Conservation (phyloP, 1,140 invertebrate genomes). For the Cherax destructor region DNA sequence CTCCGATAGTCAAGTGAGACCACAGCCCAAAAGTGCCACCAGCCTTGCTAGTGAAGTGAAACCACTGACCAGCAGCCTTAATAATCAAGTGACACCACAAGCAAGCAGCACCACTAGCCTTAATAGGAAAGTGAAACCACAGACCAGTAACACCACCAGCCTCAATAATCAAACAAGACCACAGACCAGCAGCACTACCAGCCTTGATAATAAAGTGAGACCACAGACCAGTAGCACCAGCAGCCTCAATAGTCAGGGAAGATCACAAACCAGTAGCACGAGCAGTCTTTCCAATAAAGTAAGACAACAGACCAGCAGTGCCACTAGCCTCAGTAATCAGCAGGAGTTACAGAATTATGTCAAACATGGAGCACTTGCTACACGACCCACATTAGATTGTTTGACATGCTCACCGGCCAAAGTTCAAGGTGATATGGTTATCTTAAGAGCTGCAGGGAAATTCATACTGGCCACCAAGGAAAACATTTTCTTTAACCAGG, state of each 20-base stretch:
- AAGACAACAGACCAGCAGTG: background rate
- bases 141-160: background rate
- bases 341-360: no score
- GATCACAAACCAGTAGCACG: background rate
- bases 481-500: background rate
- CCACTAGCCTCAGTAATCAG: no score
- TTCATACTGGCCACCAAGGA: background rate
- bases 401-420: background rate
- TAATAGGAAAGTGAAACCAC: background rate
- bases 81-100: background rate
- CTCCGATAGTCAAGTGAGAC: background rate
- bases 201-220: background rate
- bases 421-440: background rate
- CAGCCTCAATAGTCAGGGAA: background rate
- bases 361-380: no score
- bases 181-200: background rate
- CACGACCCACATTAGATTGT: background rate
- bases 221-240: background rate
- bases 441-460: background rate
- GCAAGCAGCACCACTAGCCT: background rate
- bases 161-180: background rate
- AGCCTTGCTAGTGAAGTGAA: background rate
- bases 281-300: background rate
- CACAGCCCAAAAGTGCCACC: background rate
- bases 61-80: background rate